Conservation (phyloP, 1,140 invertebrate genomes). For the Lutraria rhynchaena region DNA sequence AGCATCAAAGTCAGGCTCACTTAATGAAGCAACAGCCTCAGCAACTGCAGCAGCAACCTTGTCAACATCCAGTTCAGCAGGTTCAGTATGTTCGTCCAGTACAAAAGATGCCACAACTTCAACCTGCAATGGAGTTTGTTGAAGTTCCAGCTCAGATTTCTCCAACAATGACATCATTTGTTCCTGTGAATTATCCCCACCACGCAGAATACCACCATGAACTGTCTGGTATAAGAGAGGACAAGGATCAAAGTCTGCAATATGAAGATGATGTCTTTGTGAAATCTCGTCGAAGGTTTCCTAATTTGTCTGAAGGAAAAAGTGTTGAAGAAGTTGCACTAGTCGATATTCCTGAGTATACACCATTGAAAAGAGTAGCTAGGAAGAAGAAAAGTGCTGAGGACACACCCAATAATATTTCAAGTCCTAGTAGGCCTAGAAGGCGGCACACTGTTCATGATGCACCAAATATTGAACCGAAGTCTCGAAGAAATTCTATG, state of each 20-base stretch:
- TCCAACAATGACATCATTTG: not conserved
- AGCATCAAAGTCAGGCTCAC: not conserved
- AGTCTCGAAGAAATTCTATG: constrained; percentile 9
- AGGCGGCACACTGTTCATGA: constrained; percentile 15
- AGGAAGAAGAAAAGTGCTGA: not conserved
- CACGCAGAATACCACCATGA: constrained; percentile 7
- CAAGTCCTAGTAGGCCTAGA: too few relatives aligned
- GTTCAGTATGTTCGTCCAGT: constrained; percentile 29
- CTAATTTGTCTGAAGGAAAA: not conserved
- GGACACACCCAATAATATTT: too few relatives aligned
- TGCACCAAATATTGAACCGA: not conserved
- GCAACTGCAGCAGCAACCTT: not conserved
- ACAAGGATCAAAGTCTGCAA: not conserved
- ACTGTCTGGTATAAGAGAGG: constrained; percentile 6
- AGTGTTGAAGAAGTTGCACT: not conserved
- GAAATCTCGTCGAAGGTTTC: too few relatives aligned
- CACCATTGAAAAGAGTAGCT: not conserved
- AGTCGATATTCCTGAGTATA: not conserved
- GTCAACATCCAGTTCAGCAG: constrained; percentile 7
- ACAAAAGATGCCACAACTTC: not conserved
- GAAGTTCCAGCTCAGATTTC: not conserved
- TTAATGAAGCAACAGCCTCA: not conserved
- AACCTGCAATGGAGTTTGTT: not conserved
- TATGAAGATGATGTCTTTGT: too few relatives aligned
- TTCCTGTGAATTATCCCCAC: not conserved